phyloP scores from a whole-genome alignment of 2,113 vertebrate species.

The Platysternon megacephalum region DNA sequence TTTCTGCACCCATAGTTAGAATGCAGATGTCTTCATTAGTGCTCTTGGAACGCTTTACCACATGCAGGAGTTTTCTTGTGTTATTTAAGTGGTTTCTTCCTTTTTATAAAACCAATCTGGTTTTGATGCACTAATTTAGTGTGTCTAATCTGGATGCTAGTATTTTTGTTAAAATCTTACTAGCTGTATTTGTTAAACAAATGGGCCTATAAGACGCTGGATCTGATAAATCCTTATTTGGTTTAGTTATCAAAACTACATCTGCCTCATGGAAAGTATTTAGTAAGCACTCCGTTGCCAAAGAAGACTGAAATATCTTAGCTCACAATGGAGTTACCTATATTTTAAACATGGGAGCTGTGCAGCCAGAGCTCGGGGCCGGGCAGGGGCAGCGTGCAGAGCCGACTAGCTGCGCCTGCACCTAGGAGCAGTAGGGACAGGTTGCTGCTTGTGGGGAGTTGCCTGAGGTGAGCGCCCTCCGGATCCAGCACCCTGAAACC shows the following conservation, averaged over 20 bases:
- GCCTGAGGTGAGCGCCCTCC: too few relatives aligned
- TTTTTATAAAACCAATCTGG: background rate
- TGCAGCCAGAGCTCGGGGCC: too few relatives aligned
- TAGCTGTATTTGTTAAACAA: background rate
- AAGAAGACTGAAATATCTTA: too few relatives aligned
- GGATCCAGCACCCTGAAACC: too few relatives aligned
- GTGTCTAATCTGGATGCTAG: background rate
- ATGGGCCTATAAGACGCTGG: too few relatives aligned
- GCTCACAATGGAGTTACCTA: background rate
- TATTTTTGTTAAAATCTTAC: background rate
- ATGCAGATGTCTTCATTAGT: background rate
- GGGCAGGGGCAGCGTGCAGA: too few relatives aligned
- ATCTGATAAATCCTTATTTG: background rate
- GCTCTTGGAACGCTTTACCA: background rate
- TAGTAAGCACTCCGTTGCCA: background rate
- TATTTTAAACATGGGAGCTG: background rate
- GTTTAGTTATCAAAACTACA: background rate
- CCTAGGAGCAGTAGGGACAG: too few relatives aligned
- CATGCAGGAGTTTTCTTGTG: background rate
- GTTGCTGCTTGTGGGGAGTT: too few relatives aligned
- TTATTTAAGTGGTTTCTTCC: background rate
- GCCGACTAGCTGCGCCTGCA: too few relatives aligned
- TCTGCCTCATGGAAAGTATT: background rate
- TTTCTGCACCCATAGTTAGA: background rate
- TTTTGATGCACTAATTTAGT: background rate